Conservation (phyloP, 2,888 invertebrate genomes). For the Chironomus riparius region DNA sequence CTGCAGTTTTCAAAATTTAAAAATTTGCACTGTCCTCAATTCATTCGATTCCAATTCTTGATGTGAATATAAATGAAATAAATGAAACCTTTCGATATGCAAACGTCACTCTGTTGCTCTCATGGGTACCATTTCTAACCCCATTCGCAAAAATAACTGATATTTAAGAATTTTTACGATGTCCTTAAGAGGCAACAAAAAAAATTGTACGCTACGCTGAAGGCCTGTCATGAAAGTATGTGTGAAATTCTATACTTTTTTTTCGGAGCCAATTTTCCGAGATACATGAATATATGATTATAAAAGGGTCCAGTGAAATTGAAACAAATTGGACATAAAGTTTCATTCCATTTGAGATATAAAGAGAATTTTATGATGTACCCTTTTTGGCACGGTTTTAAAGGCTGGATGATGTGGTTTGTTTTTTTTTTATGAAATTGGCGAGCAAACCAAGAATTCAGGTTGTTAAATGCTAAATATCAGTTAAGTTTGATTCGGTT, state of each 20-base stretch:
- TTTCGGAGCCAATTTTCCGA: neutral
- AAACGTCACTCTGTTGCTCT: neutral
- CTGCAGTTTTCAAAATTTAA: too few species aligned
- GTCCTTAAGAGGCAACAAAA: neutral
- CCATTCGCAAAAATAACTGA: conserved; percentile 19
- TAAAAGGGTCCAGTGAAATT: conserved; percentile 6
- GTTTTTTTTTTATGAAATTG: too few species aligned
- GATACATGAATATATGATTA: neutral
- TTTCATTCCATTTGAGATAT: conserved; percentile 11
- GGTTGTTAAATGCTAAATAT: too few species aligned
- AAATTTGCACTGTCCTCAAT: too few species aligned
- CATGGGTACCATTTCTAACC: conserved; percentile 20
- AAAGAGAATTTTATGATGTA: neutral
- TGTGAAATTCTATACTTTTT: conserved; percentile 18
- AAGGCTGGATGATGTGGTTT: too few species aligned
- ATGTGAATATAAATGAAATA: too few species aligned
- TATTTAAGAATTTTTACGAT: conserved; percentile 1
- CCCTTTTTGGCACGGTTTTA: too few species aligned
- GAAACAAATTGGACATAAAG: conserved; percentile 25
- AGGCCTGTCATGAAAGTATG: too few species aligned
- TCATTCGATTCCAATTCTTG: too few species aligned
- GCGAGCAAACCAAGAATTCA: too few species aligned
- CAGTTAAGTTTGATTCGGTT: neutral
- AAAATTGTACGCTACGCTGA: neutral
- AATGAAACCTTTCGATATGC: neutral